Evolutionary conservation across 2,888 invertebrate genomes (phyloP), one percentile per base, ranked within the genome.

Genomic region (Diploptera punctata): DNA sequence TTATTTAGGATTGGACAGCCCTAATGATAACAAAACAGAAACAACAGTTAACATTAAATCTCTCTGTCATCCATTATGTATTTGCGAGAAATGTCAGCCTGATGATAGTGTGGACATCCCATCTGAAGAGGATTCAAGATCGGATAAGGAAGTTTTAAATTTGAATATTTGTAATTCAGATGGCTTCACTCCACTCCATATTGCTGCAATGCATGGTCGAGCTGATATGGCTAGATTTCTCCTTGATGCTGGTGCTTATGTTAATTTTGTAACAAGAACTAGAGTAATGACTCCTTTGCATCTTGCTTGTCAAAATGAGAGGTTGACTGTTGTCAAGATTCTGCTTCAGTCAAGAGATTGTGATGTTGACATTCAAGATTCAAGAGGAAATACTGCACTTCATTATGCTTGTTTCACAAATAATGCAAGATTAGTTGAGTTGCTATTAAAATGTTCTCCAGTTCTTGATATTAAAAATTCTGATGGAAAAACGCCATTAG

Each of bases 61-160:
- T 62, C 74, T 79, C 1, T 92, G 92, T 78, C 93, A 93, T 83
- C 93, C 93, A 0, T 82, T 93, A 3, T 93, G 93, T 80, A 85
- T 84, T 70, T 93, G 93, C 80, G 83, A 86, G 49, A 81, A 83
- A 67, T 91, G 91, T 79, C 10, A 31, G 7, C 57, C 71, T 18
- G 18, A 76, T 73, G 69, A 77, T 76, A 3, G 75, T 73, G 1
- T 69, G 79, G 75, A 74, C 5, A 72, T 73, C 4, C 54, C 57
- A 5, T 54, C 52, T 29, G 73, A 67, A 9, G 47, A 68, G 60
- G 49, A 69, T 47, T 7, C 67, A 52, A 71, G 72, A 31, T 29
- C 26, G 67, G 29, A 71, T 69, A 16, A 75, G 76, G 54, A 76
- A 68, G 26, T 38, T 69, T 74, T 82, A 4, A 85, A 88, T 77